Percentiles rank a stretch among this genome's conserved stretches.
Conservation (phyloP, 2,797 vertebrate species). For the Argentina silus region DNA sequence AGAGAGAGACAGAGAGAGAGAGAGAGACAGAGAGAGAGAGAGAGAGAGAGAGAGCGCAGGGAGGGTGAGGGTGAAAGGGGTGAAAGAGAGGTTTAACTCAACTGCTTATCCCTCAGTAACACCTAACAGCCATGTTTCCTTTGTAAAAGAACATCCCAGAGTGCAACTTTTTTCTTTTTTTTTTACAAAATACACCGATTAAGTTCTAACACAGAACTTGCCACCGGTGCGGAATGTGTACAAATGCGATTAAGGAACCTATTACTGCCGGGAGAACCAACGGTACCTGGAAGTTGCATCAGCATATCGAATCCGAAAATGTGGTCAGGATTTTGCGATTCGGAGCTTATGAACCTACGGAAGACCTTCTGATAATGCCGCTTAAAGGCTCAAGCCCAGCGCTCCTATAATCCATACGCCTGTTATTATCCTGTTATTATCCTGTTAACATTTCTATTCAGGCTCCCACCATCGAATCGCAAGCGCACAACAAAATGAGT, state of each 20-base stretch:
- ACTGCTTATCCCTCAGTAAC: slow-evolving; percentile 25
- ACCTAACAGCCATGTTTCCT: slow-evolving; percentile 41
- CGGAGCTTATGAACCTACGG: slow-evolving; percentile 69
- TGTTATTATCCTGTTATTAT: slow-evolving; percentile 66
- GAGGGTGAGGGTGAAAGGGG: too few relatives aligned
- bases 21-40: neutral
- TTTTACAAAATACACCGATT: slow-evolving; percentile 27
- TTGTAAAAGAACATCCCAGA: slow-evolving; percentile 6
- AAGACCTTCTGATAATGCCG: slow-evolving; percentile 76
- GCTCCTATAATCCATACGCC: slow-evolving; percentile 70
- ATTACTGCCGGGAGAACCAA: slow-evolving; percentile 39
- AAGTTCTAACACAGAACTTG: slow-evolving; percentile 47
- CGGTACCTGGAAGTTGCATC: slow-evolving; percentile 70
- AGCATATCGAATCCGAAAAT: slow-evolving; percentile 70
- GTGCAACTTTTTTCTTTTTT: slow-evolving; percentile 23
- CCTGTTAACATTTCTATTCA: slow-evolving; percentile 73
- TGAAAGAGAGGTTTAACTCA: neutral
- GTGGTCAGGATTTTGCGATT: slow-evolving; percentile 71
- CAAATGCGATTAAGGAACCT: slow-evolving; percentile 52
- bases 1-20: neutral
- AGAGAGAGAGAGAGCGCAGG: neutral
- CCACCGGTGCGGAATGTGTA: slow-evolving; percentile 50
- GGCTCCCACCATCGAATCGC: slow-evolving; percentile 54
- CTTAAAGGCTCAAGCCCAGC: slow-evolving; percentile 70
- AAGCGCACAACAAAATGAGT: slow-evolving; percentile 47